Evolutionary conservation across 2,888 invertebrate genomes (phyloP), one percentile per base, ranked within the genome.

Genomic region (Pollenia amentaria): DNA sequence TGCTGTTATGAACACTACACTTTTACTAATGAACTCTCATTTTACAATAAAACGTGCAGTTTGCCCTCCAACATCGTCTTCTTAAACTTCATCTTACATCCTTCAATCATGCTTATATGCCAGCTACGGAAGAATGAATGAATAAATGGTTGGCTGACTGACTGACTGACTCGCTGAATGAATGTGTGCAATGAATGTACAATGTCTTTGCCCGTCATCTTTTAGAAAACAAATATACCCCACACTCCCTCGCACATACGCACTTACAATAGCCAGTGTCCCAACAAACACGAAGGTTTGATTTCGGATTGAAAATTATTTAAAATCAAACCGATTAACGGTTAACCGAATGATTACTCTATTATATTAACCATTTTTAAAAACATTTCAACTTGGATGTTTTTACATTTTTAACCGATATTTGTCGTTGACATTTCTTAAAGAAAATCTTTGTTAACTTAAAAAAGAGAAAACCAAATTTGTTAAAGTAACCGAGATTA

Each of bases 11-110:
- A 80, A 77, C 87, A 87, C 84, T 80, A 84, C 87, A 77, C 76
- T 87, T 80, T 84, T 77, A 72, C 77, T 87, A 87, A 87, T 87
- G 87, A 87, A 87, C 84, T 84, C 87, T 80, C 79, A 77, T 87
- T 84, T 84, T 72, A 72, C 53, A 87, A 77, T 87, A 29, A 77
- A 84, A 80, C 76, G 55, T 84, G 80, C 38, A 84, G 48, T 76
- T 75, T 38, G n/a, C 60, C 53, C 44, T 60, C 16, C 29, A 48
- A 29, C 67, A 44, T 72, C 69, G 12, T 53, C 44, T 75, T 53
- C 12, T 53, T 44, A 42, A 67, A 42, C 40, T 60, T 75, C 81
- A 60, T 60, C 44, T 76, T 62, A 53, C 48, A 60, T 67, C 60
- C 42, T 65, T 53, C 60, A 51, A 55, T 62, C 38, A 40, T 16